Evolutionary conservation across 2,113 vertebrate species (phyloP).

Genomic region (Phalacrocorax brasilianus): DNA sequence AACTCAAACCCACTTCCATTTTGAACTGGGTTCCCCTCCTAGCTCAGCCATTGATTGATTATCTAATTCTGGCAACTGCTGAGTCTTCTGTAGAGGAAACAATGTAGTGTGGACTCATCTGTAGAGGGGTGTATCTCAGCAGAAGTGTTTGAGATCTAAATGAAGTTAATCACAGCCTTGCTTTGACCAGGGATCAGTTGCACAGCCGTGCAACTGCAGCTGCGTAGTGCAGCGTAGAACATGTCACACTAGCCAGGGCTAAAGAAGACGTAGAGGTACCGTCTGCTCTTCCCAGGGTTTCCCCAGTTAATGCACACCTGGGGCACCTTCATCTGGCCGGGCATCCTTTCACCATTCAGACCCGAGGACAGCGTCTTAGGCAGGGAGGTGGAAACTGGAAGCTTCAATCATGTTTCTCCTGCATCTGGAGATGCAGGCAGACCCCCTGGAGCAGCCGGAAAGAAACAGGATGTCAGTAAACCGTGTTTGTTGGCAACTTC

Average conservation of each 20-base stretch:
- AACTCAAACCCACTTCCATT: neutral
- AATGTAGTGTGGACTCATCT: neutral
- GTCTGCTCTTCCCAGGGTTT: neutral
- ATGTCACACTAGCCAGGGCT: neutral
- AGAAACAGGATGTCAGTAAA: neutral
- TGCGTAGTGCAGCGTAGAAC: fast-evolving
- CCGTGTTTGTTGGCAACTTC: neutral
- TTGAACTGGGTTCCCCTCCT: neutral
- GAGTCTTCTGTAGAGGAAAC: neutral
- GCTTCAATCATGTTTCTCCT: neutral
- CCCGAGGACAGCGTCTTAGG: neutral
- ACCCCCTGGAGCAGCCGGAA: neutral
- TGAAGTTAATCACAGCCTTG: neutral
- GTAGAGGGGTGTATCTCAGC: neutral
- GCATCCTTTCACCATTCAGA: neutral
- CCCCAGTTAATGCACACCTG: neutral
- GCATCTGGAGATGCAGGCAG: neutral
- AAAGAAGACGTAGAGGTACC: fast-evolving
- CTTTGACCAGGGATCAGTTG: neutral
- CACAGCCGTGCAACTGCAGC: neutral
- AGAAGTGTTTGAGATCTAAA: neutral
- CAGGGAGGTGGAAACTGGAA: neutral
- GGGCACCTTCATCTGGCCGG: neutral
- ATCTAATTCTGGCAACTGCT: neutral
- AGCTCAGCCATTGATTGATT: neutral